Percentiles rank a stretch among this genome's conserved stretches.
phyloP scores from a whole-genome alignment of 2,888 invertebrate species.

The Lordiphosa andalusiaca region DNA sequence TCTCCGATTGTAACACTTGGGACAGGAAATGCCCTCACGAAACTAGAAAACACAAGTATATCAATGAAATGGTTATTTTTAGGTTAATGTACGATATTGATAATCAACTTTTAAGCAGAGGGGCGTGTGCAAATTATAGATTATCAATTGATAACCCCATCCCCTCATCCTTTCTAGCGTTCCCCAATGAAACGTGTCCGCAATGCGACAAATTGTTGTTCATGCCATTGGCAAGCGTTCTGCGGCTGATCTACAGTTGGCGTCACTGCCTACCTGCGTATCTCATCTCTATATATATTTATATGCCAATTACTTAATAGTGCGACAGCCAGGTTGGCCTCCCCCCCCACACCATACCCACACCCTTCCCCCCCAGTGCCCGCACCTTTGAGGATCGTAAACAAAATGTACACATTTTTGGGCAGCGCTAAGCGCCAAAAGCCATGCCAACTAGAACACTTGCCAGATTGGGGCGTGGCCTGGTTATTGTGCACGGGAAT shows the following conservation, averaged over 20 bases:
- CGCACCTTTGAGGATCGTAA: conserved; percentile 17
- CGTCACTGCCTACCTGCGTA: conserved; percentile 60
- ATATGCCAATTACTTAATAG: conserved; percentile 69
- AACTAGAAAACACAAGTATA: conserved; percentile 18
- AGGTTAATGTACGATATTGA: conserved; percentile 49
- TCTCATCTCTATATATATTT: conserved; percentile 47
- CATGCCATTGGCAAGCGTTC: conserved; percentile 60
- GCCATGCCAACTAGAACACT: conserved; percentile 25
- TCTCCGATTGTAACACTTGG: conserved; percentile 14
- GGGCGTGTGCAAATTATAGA: conserved; percentile 28
- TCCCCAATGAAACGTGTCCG: background rate
- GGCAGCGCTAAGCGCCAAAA: conserved; percentile 12
- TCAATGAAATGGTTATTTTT: conserved; percentile 41
- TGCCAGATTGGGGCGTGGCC: conserved; percentile 42
- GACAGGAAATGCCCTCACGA: conserved; percentile 38
- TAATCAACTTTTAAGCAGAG: conserved; percentile 6
- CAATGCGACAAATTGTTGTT: conserved; percentile 15
- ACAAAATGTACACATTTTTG: conserved; percentile 22
- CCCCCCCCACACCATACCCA: too few relatives aligned
- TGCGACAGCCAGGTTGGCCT: conserved; percentile 42
- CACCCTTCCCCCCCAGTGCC: too few relatives aligned
- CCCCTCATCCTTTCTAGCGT: background rate
- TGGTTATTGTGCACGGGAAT: conserved; percentile 63
- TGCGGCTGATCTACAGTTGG: conserved; percentile 56
- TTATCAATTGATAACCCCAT: conserved; percentile 13